phyloP scores from a whole-genome alignment of 2,888 invertebrate species.

The Agrotis clavis region DNA sequence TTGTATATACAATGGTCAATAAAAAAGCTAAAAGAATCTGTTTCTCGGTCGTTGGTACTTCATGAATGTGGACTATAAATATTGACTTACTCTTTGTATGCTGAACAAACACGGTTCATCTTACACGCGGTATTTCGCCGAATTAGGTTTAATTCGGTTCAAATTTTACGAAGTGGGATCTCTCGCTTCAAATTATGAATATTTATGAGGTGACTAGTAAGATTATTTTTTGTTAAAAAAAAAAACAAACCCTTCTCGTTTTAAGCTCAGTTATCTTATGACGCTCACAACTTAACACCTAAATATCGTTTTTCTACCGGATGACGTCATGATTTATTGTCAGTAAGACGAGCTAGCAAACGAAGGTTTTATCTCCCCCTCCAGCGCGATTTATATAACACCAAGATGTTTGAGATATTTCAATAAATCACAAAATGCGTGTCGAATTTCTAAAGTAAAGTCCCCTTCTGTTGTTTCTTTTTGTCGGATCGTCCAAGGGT shows the following conservation, averaged over 20 bases:
- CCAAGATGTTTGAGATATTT: slow-evolving; percentile 87
- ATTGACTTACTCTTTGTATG: slow-evolving; percentile 62
- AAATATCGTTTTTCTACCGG: slow-evolving; percentile 83
- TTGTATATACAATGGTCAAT: slow-evolving; percentile 56
- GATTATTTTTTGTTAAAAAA: slow-evolving; percentile 50
- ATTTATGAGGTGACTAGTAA: slow-evolving; percentile 37
- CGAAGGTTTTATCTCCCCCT: slow-evolving; percentile 86
- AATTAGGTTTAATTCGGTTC: slow-evolving; percentile 48
- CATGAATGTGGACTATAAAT: slow-evolving; percentile 67
- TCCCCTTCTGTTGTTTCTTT: slow-evolving; percentile 78
- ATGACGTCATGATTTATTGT: slow-evolving; percentile 87
- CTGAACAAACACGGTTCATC: slow-evolving; percentile 55
- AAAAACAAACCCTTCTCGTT: slow-evolving; percentile 36
- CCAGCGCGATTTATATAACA: slow-evolving; percentile 84
- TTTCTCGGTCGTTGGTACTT: slow-evolving; percentile 52
- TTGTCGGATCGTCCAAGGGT: slow-evolving; percentile 76
- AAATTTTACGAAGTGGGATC: slow-evolving; percentile 40
- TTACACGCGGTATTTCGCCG: slow-evolving; percentile 56
- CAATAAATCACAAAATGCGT: slow-evolving; percentile 89
- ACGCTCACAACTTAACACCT: slow-evolving; percentile 83
- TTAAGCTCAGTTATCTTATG: slow-evolving; percentile 69
- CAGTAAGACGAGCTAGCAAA: slow-evolving; percentile 85
- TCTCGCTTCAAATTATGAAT: slow-evolving; percentile 30
- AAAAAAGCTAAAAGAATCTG: slow-evolving; percentile 47
- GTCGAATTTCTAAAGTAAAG: slow-evolving; percentile 87